Base-by-base conservation (phyloP, 1,140 invertebrate genomes). In the Drosophila ambigua region DNA sequence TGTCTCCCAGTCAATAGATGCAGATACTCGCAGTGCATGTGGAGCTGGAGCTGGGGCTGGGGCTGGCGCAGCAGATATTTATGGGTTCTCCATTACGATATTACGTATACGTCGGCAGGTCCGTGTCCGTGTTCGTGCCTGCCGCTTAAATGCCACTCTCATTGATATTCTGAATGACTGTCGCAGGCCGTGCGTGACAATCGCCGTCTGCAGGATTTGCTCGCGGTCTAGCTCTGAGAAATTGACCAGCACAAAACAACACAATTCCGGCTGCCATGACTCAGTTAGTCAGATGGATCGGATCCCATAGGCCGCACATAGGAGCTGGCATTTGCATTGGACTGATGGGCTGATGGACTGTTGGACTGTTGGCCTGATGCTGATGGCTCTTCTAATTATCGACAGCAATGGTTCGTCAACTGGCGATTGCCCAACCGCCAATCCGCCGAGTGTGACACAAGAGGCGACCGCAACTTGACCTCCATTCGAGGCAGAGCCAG, bases 391-490 rank as follows among this genome's bases (percentile, higher is more conserved):
- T 60, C 46, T 73, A 73, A 73, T 73, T 64, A 73, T 73, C 41
- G 45, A 20, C 63, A 45, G 44, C 51, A 15, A 55, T 72, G 71
- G 62, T 51, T 72, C 73, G 68, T 73, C 71, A 72, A 72, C 68
- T 41, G 11, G 44, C 48, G 57, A 35, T 52, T 72, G 58, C 67
- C 50, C 49, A 72, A 62, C 35, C 45, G 49, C 20, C 20, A 20
- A 44, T 20, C 59, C 26, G 58, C 23, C 15, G 31, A 51, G 46
- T 65, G 76, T 83, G 80, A 79, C 80, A 77, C 72, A 84, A 84
- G 62, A 65, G 63, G 75, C 62, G 73, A 80, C 81, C 81, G 75
- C 82, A 85, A 68, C 77, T 85, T 85, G 82, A 85, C 81, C 81
- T 84, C 81, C 77, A 85, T 85, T 77, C 58, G 26, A 68, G 9